Percentiles rank a stretch among this genome's conserved stretches.
Evolutionary conservation across 2,113 vertebrate species (phyloP).

Genomic region (Formicarius rufipectus): DNA sequence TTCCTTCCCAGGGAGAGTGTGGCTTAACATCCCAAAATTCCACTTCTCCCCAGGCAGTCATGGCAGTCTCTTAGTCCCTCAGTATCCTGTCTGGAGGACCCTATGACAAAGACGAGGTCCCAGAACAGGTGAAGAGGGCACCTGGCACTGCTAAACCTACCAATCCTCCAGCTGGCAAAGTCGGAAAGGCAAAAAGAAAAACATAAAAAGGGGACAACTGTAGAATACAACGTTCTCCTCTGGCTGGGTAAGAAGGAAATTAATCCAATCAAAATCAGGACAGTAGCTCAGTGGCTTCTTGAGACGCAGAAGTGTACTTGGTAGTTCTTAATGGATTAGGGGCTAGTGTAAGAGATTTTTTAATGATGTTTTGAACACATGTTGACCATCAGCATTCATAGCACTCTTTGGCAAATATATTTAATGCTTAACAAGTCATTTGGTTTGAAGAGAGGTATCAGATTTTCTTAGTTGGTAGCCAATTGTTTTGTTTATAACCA

Average conservation of each 20-base stretch:
- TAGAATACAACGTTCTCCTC: background rate
- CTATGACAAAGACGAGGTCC: background rate
- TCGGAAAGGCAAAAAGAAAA: background rate
- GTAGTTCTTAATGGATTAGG: background rate
- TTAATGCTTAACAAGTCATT: background rate
- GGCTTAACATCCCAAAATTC: background rate
- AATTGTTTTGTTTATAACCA: background rate
- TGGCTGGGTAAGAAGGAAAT: background rate
- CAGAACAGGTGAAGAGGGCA: background rate
- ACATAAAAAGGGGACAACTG: too few species aligned
- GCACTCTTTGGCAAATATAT: background rate
- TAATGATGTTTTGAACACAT: background rate
- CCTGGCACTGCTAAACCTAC: background rate
- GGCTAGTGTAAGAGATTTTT: background rate
- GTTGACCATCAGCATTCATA: background rate
- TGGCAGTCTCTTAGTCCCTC: background rate
- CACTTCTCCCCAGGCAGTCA: background rate
- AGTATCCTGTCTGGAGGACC: background rate
- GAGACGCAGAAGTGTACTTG: background rate
- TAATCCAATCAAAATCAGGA: background rate
- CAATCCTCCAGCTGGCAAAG: background rate
- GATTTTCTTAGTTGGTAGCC: background rate
- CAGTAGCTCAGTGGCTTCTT: background rate
- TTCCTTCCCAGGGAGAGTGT: background rate
- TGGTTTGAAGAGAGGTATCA: background rate